Percentiles rank a stretch among this genome's conserved stretches.
phyloP scores from a whole-genome alignment of 2,888 invertebrate genomes.

The Heteropelma amictum region DNA sequence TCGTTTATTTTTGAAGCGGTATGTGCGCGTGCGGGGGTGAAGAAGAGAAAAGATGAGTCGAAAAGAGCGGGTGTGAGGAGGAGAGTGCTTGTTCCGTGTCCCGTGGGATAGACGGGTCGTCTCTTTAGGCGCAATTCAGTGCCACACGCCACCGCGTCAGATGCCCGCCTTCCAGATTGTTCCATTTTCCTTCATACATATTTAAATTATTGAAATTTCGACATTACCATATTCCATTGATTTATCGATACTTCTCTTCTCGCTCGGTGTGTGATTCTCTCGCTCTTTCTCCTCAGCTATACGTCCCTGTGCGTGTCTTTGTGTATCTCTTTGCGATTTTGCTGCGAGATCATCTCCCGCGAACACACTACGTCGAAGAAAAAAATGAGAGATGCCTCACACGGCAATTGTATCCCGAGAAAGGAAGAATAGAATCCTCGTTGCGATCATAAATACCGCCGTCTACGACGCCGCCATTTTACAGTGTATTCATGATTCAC shows the following conservation, averaged over 20 bases:
- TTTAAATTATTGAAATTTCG: constrained; percentile 76
- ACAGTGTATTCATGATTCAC: constrained; percentile 2
- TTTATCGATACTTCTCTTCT: constrained; percentile 72
- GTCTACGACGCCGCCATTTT: background rate
- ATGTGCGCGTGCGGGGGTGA: background rate
- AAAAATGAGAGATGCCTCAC: constrained; percentile 19
- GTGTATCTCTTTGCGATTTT: constrained; percentile 32
- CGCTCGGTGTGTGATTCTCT: no score
- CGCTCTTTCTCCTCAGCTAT: constrained; percentile 11
- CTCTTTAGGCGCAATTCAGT: constrained; percentile 76
- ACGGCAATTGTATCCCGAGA: background rate
- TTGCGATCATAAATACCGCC: background rate
- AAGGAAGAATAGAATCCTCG: background rate
- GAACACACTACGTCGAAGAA: constrained; percentile 39
- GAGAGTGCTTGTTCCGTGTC: constrained; percentile 46
- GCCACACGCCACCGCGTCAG: constrained; percentile 67
- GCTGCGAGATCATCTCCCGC: constrained; percentile 27
- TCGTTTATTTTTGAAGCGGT: constrained; percentile 3
- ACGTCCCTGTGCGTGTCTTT: background rate
- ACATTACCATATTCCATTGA: constrained; percentile 77
- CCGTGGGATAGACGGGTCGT: constrained; percentile 69
- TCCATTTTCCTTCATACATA: constrained; percentile 77
- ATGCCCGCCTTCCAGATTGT: constrained; percentile 74
- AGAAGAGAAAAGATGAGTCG: background rate
- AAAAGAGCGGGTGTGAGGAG: constrained; percentile 43